Evolutionary conservation across 2,113 vertebrate genomes (phyloP).

Genomic region (Neogale vison): DNA sequence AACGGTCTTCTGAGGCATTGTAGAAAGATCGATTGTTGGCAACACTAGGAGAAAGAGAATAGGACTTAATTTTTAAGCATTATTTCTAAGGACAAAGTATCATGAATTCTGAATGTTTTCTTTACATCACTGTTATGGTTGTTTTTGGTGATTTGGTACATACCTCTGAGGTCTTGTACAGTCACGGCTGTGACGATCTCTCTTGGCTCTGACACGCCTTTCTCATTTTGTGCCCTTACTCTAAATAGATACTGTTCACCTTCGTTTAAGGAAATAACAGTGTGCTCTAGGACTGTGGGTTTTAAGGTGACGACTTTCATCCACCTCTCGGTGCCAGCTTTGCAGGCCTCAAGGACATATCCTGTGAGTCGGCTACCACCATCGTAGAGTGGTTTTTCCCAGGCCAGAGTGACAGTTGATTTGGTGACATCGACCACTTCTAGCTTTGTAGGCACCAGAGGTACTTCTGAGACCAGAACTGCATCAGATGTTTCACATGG

Average conservation of each 20-base stretch:
- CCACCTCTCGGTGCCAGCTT: conserved; percentile 96
- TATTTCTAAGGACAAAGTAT: not conserved
- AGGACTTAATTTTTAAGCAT: conserved; percentile 51
- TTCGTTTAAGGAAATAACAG: conserved; percentile 95
- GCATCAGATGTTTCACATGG: conserved; percentile 93
- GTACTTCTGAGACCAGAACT: conserved; percentile 94
- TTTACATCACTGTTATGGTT: not conserved
- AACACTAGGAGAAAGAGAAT: conserved; percentile 87
- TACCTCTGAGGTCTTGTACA: conserved; percentile 96
- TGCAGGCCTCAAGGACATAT: conserved; percentile 96
- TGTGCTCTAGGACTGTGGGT: conserved; percentile 91
- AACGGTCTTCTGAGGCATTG: conserved; percentile 94
- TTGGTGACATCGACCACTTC: conserved; percentile 95
- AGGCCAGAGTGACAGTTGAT: conserved; percentile 93
- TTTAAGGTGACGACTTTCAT: conserved; percentile 96
- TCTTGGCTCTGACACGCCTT: conserved; percentile 93
- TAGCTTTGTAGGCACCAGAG: conserved; percentile 92
- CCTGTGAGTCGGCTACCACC: conserved; percentile 95
- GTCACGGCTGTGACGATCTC: conserved; percentile 94
- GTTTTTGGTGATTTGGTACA: conserved; percentile 35
- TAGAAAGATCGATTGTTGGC: conserved; percentile 93
- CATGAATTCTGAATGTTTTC: not conserved
- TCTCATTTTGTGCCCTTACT: conserved; percentile 94
- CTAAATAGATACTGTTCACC: conserved; percentile 96
- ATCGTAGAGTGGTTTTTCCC: conserved; percentile 98